phyloP scores from a whole-genome alignment of 2,888 invertebrate species.

The Clanis bilineata region DNA sequence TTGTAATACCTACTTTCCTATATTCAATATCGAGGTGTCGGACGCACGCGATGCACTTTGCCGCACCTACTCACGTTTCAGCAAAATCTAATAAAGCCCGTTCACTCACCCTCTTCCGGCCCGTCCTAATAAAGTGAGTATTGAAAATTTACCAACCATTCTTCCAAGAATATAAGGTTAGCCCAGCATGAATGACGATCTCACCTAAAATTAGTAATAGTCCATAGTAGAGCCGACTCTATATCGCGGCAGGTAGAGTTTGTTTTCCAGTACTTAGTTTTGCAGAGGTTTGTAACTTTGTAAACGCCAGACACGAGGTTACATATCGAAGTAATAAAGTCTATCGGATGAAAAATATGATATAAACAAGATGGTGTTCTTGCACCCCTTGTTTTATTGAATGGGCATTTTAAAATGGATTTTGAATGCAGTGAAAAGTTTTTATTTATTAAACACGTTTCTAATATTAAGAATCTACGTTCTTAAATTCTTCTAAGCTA shows the following conservation, averaged over 20 bases:
- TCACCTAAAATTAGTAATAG: constrained; percentile 41
- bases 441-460: too few species aligned
- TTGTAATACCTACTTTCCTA: constrained; percentile 20
- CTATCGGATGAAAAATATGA: constrained; percentile 62
- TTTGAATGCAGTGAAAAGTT: too few species aligned
- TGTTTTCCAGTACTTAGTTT: constrained; percentile 13
- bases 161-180: constrained; percentile 79
- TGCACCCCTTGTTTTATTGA: constrained; percentile 18
- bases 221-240: constrained; percentile 36
- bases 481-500: too few species aligned
- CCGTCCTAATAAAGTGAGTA: constrained; percentile 81
- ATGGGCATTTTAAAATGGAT: constrained; percentile 15
- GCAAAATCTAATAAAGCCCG: constrained; percentile 80
- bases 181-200: constrained; percentile 60
- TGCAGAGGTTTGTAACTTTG: constrained; percentile 49
- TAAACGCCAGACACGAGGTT: constrained; percentile 45
- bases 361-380: constrained; percentile 51
- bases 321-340: constrained; percentile 59
- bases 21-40: constrained; percentile 63
- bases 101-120: constrained; percentile 70
- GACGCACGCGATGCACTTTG: constrained; percentile 59
- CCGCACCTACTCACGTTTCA: constrained; percentile 63
- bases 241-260: constrained; percentile 23
- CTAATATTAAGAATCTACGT: too few species aligned
- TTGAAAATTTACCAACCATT: constrained; percentile 83